These are phyloP conservation scores for Sebastes elongatus DNA, from an alignment of 2,797 vertebrate species.

Conservation along the genomic window DNA sequence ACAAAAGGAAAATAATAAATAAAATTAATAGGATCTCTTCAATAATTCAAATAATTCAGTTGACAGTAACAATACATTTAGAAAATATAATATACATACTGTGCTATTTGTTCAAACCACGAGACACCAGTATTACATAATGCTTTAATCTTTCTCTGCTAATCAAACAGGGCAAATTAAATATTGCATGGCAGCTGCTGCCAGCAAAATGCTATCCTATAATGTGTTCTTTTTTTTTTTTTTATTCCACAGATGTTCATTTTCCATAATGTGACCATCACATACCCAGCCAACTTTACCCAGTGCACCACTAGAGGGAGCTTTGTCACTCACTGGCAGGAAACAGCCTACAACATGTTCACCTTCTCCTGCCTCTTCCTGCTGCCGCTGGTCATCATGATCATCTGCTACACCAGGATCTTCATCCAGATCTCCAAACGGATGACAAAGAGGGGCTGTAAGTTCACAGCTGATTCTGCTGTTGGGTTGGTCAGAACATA, in stretches of 20 bases:
- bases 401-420: constrained; percentile 86
- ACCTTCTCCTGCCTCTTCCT: constrained; percentile 89
- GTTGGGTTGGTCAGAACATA: neutral
- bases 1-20: too few species aligned
- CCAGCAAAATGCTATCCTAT: neutral
- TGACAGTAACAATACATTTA: too few species aligned
- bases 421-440: constrained; percentile 86
- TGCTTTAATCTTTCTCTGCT: neutral
- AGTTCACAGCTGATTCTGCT: constrained; percentile 42
- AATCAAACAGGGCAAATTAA: accelerated
- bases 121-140: neutral
- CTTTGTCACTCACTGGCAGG: constrained; percentile 86
- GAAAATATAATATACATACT: neutral
- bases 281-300: constrained; percentile 83
- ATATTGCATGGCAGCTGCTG: neutral
- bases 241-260: constrained; percentile 81
- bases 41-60: too few species aligned
- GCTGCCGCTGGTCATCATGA: constrained; percentile 89
- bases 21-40: too few species aligned
- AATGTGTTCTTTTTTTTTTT: neutral
- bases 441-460: constrained; percentile 82
- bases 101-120: neutral
- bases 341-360: constrained; percentile 90
- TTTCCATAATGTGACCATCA: constrained; percentile 84
- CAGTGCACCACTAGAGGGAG: constrained; percentile 89